Evolutionary conservation across 2,113 vertebrate genomes (phyloP).

Genomic region (Cryptomyrus ogoouensis): DNA sequence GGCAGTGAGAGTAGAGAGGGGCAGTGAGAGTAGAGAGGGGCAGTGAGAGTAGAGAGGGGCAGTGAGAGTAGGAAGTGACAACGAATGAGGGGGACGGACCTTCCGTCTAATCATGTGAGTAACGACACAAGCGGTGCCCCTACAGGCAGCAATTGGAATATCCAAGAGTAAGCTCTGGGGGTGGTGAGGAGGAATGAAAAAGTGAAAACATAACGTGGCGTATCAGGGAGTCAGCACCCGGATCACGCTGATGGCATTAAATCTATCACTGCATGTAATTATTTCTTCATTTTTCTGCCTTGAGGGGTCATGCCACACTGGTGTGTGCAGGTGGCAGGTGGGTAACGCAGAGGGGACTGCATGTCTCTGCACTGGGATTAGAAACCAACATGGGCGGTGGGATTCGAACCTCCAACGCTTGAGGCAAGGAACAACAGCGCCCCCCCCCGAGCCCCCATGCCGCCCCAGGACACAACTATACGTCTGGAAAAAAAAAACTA

Average conservation of each 20-base stretch:
- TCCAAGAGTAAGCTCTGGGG: not conserved
- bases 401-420: not conserved
- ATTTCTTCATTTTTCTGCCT: not conserved
- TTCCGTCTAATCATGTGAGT: not conserved
- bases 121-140: not conserved
- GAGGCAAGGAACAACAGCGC: not conserved
- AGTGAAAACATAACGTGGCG: not conserved
- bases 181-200: not conserved
- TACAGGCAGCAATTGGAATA: not conserved
- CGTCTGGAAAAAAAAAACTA: not conserved
- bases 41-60: too few species aligned
- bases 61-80: not conserved
- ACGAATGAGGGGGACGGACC: not conserved
- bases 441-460: not conserved
- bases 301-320: not conserved
- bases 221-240: not conserved
- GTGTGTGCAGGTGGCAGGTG: not conserved
- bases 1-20: too few species aligned
- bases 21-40: too few species aligned
- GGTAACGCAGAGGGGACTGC: not conserved
- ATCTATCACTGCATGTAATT: conserved; percentile 4
- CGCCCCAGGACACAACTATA: not conserved
- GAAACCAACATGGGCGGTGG: not conserved
- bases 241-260: not conserved
- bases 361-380: not conserved